phyloP scores from a whole-genome alignment of 2,888 invertebrate species.

The Andrena haemorrhoa region DNA sequence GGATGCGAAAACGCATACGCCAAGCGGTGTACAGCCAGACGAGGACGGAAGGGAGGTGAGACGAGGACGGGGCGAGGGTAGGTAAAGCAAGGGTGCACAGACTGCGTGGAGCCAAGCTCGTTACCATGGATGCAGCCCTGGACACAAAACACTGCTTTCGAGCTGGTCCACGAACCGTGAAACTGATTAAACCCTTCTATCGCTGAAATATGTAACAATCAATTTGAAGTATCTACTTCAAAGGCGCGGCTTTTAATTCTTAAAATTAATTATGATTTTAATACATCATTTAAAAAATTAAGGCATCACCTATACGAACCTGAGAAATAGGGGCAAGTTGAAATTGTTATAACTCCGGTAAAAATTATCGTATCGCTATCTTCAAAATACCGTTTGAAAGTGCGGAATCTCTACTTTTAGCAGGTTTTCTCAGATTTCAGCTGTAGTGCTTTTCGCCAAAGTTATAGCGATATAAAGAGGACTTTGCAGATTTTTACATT shows the following conservation, averaged over 20 bases:
- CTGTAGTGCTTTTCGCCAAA: neutral
- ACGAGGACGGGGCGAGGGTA: conserved; percentile 46
- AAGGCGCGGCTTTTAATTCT: neutral
- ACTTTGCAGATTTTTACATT: neutral
- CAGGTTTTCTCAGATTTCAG: neutral
- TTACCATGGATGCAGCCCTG: conserved; percentile 59
- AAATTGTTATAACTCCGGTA: neutral
- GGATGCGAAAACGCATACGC: conserved; percentile 48
- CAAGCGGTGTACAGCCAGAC: conserved; percentile 40
- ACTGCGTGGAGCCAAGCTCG: conserved; percentile 59
- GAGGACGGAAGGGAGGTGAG: conserved; percentile 58
- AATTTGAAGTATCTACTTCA: neutral
- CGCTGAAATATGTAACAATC: neutral
- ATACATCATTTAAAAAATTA: neutral
- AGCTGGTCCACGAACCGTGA: conserved; percentile 39
- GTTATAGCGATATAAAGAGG: neutral
- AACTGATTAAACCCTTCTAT: conserved; percentile 33
- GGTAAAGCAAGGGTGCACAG: conserved; percentile 50
- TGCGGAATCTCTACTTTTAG: neutral
- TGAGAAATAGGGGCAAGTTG: neutral
- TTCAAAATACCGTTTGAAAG: neutral
- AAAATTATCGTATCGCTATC: neutral
- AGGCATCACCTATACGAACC: neutral
- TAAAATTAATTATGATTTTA: neutral
- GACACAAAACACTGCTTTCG: conserved; percentile 45